These are phyloP conservation scores for Entomyzon cyanotis DNA, from an alignment of 2,113 vertebrate genomes.

Conservation along the genomic window DNA sequence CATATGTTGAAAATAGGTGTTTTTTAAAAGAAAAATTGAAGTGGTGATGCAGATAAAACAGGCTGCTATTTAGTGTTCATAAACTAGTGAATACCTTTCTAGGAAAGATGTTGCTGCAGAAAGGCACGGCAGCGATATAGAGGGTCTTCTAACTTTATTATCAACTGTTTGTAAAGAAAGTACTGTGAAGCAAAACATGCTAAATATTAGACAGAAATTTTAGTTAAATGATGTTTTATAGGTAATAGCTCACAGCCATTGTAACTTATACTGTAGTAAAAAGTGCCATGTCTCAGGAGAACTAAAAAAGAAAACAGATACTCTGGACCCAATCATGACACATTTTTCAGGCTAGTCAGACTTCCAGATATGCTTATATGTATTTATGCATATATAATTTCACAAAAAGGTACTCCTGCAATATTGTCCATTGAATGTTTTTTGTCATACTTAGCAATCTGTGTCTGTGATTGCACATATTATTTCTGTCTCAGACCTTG, in stretches of 20 bases:
- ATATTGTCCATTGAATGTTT: background rate
- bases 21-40: background rate
- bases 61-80: background rate
- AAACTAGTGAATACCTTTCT: background rate
- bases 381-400: background rate
- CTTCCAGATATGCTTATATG: background rate
- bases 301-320: background rate
- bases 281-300: background rate
- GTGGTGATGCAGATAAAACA: background rate
- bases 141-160: background rate
- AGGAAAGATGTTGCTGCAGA: background rate
- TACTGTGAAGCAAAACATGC: background rate
- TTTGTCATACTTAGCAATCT: background rate
- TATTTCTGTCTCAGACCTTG: background rate
- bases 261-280: background rate
- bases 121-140: background rate
- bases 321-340: background rate
- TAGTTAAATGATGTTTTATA: background rate
- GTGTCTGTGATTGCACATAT: background rate
- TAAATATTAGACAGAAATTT: background rate
- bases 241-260: background rate
- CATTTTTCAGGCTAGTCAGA: background rate
- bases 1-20: background rate
- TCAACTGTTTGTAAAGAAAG: background rate
- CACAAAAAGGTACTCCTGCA: background rate